Evolutionary conservation across 1,140 invertebrate genomes (phyloP).

Genomic region (Orchestia grillus): DNA sequence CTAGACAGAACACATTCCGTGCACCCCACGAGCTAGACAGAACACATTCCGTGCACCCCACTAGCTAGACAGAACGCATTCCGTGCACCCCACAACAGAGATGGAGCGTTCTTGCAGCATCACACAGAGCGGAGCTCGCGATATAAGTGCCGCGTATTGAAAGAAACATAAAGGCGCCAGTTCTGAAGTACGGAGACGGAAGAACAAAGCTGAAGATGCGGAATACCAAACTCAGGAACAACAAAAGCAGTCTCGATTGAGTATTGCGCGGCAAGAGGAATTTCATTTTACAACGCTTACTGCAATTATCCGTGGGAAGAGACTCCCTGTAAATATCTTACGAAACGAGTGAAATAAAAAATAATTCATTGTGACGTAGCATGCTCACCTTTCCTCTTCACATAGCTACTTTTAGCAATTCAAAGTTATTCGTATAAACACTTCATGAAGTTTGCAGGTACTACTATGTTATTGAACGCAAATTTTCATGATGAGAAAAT

Average conservation of each 20-base stretch:
- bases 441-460: not conserved
- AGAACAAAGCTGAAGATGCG: slow-evolving; percentile 20
- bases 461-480: too few relatives aligned
- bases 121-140: not conserved
- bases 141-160: not conserved
- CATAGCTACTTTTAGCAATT: not conserved
- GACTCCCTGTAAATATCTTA: not conserved
- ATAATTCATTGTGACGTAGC: not conserved
- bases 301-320: slow-evolving; percentile 4
- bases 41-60: not conserved
- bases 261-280: slow-evolving; percentile 1
- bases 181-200: not conserved
- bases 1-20: not conserved
- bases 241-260: slow-evolving; percentile 3
- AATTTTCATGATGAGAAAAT: too few relatives aligned
- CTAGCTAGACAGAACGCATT: not conserved
- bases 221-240: not conserved
- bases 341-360: not conserved
- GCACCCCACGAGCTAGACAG: not conserved
- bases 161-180: not conserved
- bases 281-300: not conserved
- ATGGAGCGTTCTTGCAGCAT: not conserved
- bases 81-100: not conserved
- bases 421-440: not conserved
- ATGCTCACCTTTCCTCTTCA: not conserved